Evolutionary conservation across 2,888 invertebrate genomes (phyloP), one percentile per base, ranked within the genome.

Genomic region (Volucella bombylans): DNA sequence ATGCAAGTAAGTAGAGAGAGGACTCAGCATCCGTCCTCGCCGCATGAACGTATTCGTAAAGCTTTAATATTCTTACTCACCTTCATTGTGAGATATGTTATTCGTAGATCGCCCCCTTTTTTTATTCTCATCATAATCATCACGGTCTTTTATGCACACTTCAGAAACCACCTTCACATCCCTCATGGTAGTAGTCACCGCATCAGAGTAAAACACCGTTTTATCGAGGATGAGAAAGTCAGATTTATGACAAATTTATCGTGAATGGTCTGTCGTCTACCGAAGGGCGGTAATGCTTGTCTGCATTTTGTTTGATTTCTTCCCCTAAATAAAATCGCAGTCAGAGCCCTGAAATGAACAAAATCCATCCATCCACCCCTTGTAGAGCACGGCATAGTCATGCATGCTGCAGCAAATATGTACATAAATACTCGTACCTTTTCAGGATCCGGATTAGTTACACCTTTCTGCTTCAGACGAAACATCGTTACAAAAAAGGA

Each of bases 171-270:
- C 83, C 83, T 74, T 71, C 54, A 61, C 41, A 62, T 49, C 59
- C 55, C 38, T 23, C 47, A 6, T 31, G 31, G 31, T 31, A 62
- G 18, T n/a, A 11, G 14, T 6, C 15, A n/a, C 31, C 8, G 14
- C 23, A 18, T 18, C 11, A 39, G 31, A 47, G 49, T 59, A 31
- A 31, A 31, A 31, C 0, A 31, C 31, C 71, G 23, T 59, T 55
- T 43, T n/a, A 8, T 8, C n/a, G 31, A 11, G 64, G 43, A 50
- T 76, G 80, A 67, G 64, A 80, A 85, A 85, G 80, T 85, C 83
- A 80, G 83, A 85, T 85, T 85, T 80, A 85, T 85, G 83, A 80
- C 83, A 85, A 85, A 85, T 85, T 85, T 80, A 85, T 85, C 71
- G 80, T 76, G 65, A 76, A 80, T 55, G 49, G 69, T 71, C 80